Conservation (phyloP, 2,888 invertebrate species). For the Scotopteryx bipunctaria region DNA sequence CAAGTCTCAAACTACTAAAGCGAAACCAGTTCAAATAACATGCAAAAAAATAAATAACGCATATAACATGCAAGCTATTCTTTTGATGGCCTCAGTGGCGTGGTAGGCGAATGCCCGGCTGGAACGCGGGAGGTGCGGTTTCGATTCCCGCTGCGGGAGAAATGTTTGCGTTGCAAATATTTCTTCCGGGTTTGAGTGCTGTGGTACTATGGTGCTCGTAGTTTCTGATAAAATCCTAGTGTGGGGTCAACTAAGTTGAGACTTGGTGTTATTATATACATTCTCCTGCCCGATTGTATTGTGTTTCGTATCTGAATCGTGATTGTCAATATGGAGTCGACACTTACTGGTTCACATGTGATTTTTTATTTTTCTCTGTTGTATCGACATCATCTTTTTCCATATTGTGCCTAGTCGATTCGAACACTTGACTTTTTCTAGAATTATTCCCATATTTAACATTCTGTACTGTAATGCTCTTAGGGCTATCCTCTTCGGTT, state of each 20-base stretch:
- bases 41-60: constrained; percentile 31
- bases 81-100: no score
- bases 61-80: constrained; percentile 23
- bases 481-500: constrained; percentile 76
- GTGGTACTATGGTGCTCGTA: no score
- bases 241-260: no score
- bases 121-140: no score
- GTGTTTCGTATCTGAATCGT: constrained; percentile 19
- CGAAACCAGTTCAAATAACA: constrained; percentile 32
- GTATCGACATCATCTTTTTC: constrained; percentile 90
- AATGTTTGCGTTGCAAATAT: no score
- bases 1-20: constrained; percentile 31
- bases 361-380: constrained; percentile 85
- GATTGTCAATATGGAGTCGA: constrained; percentile 25
- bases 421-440: constrained; percentile 87
- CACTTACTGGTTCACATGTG: constrained; percentile 75
- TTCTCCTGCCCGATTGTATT: constrained; percentile 9
- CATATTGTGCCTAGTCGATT: constrained; percentile 87
- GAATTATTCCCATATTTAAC: constrained; percentile 74
- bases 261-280: no score
- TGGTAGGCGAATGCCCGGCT: no score
- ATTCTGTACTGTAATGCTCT: constrained; percentile 75
- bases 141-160: no score
- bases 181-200: no score
- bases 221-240: no score